Evolutionary conservation across 2,113 vertebrate genomes (phyloP).

Genomic region (Melierax canorus): DNA sequence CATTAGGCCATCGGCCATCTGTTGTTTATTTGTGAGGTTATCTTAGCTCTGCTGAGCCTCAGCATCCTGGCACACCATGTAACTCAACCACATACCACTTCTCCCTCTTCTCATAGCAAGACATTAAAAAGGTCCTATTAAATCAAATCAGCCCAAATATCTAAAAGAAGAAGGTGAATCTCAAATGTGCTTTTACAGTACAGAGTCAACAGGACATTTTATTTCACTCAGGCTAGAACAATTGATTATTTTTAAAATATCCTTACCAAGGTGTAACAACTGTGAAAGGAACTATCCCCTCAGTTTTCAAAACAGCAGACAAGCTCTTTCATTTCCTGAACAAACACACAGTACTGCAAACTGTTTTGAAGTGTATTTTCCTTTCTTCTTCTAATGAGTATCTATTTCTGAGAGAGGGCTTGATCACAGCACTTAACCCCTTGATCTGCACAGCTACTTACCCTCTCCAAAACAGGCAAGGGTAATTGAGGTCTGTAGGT

Average conservation of each 20-base stretch:
- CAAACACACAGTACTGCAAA: background rate
- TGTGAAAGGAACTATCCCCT: background rate
- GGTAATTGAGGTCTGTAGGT: background rate
- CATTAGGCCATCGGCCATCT: conserved; percentile 50
- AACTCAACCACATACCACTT: background rate
- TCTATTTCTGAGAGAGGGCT: background rate
- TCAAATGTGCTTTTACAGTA: conserved; percentile 12
- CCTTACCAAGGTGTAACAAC: conserved; percentile 1
- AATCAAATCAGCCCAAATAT: conserved; percentile 34
- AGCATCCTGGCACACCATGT: background rate
- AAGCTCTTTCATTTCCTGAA: background rate
- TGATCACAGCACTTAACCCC: background rate
- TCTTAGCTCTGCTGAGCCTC: conserved; percentile 36
- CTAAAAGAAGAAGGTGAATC: conserved; percentile 16
- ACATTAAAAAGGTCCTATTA: conserved; percentile 23
- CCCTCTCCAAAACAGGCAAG: too few relatives aligned
- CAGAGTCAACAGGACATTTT: conserved; percentile 15
- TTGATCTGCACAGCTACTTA: background rate
- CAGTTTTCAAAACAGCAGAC: background rate
- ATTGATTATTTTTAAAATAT: conserved; percentile 62
- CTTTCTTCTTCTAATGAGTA: background rate
- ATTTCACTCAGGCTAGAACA: conserved; percentile 50
- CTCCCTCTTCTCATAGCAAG: background rate
- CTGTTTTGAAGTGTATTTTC: background rate
- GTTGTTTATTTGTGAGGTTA: conserved; percentile 57